Evolutionary conservation across 2,888 invertebrate species (phyloP).

Genomic region (Seira musarum): DNA sequence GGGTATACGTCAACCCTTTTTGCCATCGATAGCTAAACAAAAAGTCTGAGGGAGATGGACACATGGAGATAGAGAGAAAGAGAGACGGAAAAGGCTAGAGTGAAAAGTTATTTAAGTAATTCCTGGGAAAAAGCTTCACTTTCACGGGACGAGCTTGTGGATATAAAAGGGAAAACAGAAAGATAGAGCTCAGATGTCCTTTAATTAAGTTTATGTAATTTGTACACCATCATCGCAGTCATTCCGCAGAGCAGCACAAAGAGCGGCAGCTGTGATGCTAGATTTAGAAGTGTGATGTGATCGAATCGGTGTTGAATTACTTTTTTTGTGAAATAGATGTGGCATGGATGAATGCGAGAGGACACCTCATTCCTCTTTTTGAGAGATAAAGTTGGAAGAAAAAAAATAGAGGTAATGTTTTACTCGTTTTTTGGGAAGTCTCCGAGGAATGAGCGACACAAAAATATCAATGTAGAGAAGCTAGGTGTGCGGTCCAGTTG

Average conservation of each 20-base stretch:
- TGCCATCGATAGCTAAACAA: neutral
- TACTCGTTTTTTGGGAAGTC: no score
- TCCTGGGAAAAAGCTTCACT: neutral
- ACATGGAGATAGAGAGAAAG: no score
- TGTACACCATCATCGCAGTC: neutral
- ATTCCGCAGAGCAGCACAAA: neutral
- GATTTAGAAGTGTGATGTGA: neutral
- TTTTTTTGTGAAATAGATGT: neutral
- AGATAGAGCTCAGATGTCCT: constrained; percentile 44
- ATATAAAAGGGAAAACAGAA: neutral
- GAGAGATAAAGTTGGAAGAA: neutral
- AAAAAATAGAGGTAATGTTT: neutral
- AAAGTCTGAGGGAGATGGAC: no score
- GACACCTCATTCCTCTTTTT: neutral
- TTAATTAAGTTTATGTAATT: constrained; percentile 48
- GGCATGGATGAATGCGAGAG: neutral
- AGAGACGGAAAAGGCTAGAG: neutral
- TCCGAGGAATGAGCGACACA: neutral
- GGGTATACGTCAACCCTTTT: neutral
- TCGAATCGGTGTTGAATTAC: neutral
- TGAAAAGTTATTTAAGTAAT: neutral
- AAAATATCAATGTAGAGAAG: neutral
- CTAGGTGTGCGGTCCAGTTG: neutral
- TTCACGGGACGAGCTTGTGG: neutral
- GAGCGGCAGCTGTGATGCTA: neutral